These are phyloP conservation scores for Antheraea assamensis DNA, from an alignment of 2,888 invertebrate genomes.

Conservation along the genomic window DNA sequence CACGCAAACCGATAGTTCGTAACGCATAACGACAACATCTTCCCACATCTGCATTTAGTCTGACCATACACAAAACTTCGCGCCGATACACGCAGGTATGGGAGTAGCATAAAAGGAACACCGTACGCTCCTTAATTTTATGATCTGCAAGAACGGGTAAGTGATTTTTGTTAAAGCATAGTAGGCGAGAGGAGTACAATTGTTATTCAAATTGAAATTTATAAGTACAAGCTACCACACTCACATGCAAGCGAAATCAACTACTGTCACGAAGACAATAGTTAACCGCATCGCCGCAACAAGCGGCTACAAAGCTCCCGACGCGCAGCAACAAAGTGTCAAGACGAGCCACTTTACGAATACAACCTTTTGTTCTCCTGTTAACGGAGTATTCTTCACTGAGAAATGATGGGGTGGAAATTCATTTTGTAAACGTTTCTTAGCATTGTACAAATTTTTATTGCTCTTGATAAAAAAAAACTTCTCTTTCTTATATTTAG, in stretches of 20 bases:
- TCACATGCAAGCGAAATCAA: neutral
- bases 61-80: too few relatives aligned
- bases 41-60: too few relatives aligned
- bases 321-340: constrained; percentile 16
- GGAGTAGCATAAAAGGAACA: too few relatives aligned
- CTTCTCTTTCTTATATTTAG: neutral
- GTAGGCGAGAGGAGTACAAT: neutral
- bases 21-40: too few relatives aligned
- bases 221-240: neutral
- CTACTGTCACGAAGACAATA: constrained; percentile 1
- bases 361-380: constrained; percentile 13
- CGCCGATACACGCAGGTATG: too few relatives aligned
- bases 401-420: constrained; percentile 2
- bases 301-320: constrained; percentile 6
- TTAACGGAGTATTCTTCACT: constrained; percentile 15
- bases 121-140: neutral
- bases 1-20: too few relatives aligned
- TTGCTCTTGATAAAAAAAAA: neutral
- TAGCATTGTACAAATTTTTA: neutral
- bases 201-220: neutral
- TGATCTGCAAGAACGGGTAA: neutral
- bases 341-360: constrained; percentile 14
- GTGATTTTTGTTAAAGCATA: neutral
- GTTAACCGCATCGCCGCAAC: constrained; percentile 9
- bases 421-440: constrained; percentile 1